Conservation (phyloP, 1,140 invertebrate genomes). For the Drosophila albomicans region DNA sequence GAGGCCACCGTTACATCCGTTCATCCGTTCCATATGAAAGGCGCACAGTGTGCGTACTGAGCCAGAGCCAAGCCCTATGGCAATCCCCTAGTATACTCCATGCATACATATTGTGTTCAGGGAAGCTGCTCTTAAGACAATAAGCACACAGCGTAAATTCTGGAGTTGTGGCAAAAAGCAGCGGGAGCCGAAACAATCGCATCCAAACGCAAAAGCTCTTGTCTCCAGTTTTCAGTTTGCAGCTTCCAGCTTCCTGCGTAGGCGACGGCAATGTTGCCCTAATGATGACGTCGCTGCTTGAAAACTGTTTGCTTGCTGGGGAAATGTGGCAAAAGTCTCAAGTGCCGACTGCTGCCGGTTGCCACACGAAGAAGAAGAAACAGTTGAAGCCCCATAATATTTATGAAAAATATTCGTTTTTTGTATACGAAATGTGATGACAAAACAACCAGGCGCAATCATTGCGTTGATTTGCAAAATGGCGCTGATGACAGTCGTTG, state of each 20-base stretch:
- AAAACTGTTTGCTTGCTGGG: slow-evolving; percentile 61
- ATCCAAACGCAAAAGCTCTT: slow-evolving; percentile 35
- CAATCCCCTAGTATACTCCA: slow-evolving; percentile 29
- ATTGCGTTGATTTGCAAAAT: slow-evolving; percentile 83
- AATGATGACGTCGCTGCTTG: slow-evolving; percentile 73
- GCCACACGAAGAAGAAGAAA: background rate
- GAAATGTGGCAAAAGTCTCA: slow-evolving; percentile 79
- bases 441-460: slow-evolving; percentile 71
- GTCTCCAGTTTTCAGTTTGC: background rate
- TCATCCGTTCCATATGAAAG: slow-evolving; percentile 34
- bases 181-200: slow-evolving; percentile 64
- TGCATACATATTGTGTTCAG: background rate
- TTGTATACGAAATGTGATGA: slow-evolving; percentile 44
- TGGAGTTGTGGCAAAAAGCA: slow-evolving; percentile 47
- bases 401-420: slow-evolving; percentile 69
- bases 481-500: slow-evolving; percentile 72
- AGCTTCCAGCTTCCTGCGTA: slow-evolving; percentile 51
- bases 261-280: slow-evolving; percentile 71
- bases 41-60: slow-evolving; percentile 12
- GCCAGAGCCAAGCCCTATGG: slow-evolving; percentile 39
- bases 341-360: slow-evolving; percentile 56
- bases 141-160: slow-evolving; percentile 55
- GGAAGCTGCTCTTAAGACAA: slow-evolving; percentile 74
- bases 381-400: slow-evolving; percentile 57
- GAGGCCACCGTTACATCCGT: slow-evolving; percentile 45